Percentiles rank a stretch among this genome's conserved stretches.
These are phyloP conservation scores for Drosophila parabipectinata DNA, from an alignment of 1,140 invertebrate species.

Conservation along the genomic window DNA sequence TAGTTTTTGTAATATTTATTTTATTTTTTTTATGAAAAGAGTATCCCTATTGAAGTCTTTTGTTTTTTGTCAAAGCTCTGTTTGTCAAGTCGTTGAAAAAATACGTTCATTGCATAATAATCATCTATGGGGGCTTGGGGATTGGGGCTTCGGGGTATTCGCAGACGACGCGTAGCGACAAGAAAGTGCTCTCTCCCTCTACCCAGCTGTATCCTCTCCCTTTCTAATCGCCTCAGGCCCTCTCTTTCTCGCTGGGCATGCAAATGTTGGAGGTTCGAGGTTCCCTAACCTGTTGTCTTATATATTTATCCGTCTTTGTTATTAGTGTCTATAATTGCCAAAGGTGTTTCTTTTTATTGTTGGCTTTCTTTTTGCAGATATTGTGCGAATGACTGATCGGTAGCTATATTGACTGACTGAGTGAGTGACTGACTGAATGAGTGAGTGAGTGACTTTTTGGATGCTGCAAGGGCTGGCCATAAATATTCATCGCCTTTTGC, in stretches of 20 bases:
- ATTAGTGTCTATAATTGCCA: slow-evolving; percentile 75
- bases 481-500: slow-evolving; percentile 70
- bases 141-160: slow-evolving; percentile 11
- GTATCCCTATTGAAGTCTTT: slow-evolving; percentile 51
- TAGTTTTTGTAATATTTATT: background rate
- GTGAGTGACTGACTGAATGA: slow-evolving; percentile 46
- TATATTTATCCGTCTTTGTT: slow-evolving; percentile 67
- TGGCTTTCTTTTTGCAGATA: slow-evolving; percentile 74
- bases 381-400: slow-evolving; percentile 36
- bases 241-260: slow-evolving; percentile 32
- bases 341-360: slow-evolving; percentile 14
- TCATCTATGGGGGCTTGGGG: slow-evolving; percentile 54
- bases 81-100: slow-evolving; percentile 80
- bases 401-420: slow-evolving; percentile 37
- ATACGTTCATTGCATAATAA: slow-evolving; percentile 80
- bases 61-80: slow-evolving; percentile 62
- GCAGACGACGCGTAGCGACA: slow-evolving; percentile 61
- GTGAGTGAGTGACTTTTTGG: slow-evolving; percentile 8
- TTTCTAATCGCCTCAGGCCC: slow-evolving; percentile 10
- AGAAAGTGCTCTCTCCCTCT: slow-evolving; percentile 23
- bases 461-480: slow-evolving; percentile 59
- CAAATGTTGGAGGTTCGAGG: slow-evolving; percentile 71
- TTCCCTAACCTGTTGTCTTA: slow-evolving; percentile 80
- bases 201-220: slow-evolving; percentile 9
- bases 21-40: slow-evolving; percentile 1